These are phyloP conservation scores for Epizoanthus ramosus DNA, from an alignment of 92 coral and sea anemone species.

Conservation along the genomic window DNA sequence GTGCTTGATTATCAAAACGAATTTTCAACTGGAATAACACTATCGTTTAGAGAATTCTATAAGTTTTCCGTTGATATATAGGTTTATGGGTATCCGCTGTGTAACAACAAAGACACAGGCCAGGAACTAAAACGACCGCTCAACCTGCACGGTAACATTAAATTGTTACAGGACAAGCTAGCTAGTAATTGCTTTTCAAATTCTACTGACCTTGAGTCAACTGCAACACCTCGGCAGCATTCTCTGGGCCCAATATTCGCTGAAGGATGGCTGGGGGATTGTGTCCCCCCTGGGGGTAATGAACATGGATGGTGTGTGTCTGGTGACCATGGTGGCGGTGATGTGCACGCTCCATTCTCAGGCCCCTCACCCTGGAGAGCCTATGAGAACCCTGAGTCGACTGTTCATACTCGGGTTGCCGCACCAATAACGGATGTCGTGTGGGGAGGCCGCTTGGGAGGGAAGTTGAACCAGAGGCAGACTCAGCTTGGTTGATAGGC, in stretches of 20 bases:
- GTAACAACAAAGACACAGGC: no score
- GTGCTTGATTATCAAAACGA: no score
- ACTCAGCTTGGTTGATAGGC: slow-evolving; percentile 25
- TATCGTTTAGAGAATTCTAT: no score
- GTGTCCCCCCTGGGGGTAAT: slow-evolving; percentile 62
- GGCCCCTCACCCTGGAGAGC: slow-evolving; percentile 75
- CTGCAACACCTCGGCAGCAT: slow-evolving; percentile 75
- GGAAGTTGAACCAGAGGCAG: slow-evolving; percentile 24
- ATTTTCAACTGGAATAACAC: no score
- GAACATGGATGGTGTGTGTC: slow-evolving; percentile 62
- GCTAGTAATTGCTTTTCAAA: background rate
- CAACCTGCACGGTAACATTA: background rate
- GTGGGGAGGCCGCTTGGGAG: slow-evolving; percentile 45
- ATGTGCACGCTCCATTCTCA: slow-evolving; percentile 67
- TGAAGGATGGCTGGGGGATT: slow-evolving; percentile 65
- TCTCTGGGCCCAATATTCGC: slow-evolving; percentile 67
- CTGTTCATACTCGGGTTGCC: slow-evolving; percentile 53
- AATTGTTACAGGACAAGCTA: background rate
- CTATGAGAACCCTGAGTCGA: slow-evolving; percentile 63
- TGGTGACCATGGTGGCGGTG: slow-evolving; percentile 74
- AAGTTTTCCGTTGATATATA: no score
- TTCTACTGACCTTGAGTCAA: slow-evolving; percentile 57
- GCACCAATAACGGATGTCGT: slow-evolving; percentile 52
- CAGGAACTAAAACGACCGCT: no score
- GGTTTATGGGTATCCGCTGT: no score